A percentile compares a stretch with the other conserved stretches of the same genome.
Evolutionary conservation across 2,113 vertebrate species (phyloP).

Genomic region (Centropristis striata): DNA sequence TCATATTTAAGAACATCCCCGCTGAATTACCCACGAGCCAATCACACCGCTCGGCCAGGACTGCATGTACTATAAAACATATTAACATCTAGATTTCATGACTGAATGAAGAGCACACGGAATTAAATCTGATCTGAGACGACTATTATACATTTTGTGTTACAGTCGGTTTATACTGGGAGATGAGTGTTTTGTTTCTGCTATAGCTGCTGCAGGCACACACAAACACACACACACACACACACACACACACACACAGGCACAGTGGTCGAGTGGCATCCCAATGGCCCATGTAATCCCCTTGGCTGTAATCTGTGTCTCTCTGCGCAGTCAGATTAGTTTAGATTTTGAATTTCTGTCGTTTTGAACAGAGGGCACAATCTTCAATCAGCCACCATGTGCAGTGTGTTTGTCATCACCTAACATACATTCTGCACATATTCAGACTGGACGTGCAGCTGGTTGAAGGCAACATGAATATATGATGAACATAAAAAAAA

Average conservation of each 20-base stretch:
- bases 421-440: neutral
- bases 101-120: conserved; percentile 21
- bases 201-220: conserved; percentile 24
- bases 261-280: conserved; percentile 52
- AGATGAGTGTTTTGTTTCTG: conserved; percentile 30
- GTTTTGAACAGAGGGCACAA: conserved; percentile 53
- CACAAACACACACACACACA: conserved; percentile 12
- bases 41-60: conserved; percentile 33
- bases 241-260: conserved; percentile 10
- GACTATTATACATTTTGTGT: conserved; percentile 45
- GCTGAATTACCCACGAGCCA: conserved; percentile 47
- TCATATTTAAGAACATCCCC: conserved; percentile 66
- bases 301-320: conserved; percentile 79
- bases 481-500: neutral
- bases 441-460: neutral
- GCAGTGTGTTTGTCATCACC: conserved; percentile 9
- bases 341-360: conserved; percentile 71
- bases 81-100: conserved; percentile 39
- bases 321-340: conserved; percentile 77
- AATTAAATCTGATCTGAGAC: conserved; percentile 41
- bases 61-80: conserved; percentile 22
- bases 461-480: neutral
- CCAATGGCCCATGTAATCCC: conserved; percentile 76
- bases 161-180: conserved; percentile 29
- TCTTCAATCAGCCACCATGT: conserved; percentile 26